Percentiles rank a stretch among this genome's conserved stretches.
These are phyloP conservation scores for Vulpes ferrilata DNA, from an alignment of 2,113 vertebrate genomes.

Conservation along the genomic window DNA sequence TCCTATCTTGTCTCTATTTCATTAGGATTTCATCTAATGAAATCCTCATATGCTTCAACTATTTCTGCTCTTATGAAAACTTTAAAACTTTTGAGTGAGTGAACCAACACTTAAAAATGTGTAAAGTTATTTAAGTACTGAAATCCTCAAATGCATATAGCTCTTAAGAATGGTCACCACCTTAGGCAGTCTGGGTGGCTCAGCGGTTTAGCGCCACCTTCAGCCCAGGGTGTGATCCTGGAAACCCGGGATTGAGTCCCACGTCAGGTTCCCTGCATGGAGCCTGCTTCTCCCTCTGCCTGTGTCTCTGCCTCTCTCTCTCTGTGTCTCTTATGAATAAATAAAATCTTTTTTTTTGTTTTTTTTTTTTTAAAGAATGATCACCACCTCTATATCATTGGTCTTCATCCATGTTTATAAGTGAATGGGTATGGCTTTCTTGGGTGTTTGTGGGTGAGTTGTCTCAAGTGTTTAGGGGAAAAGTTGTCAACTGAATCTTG, in stretches of 20 bases:
- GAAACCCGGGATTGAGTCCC: no score
- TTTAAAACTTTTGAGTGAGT: conserved; percentile 38
- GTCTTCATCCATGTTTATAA: background rate
- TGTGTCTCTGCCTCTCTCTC: no score
- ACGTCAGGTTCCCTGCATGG: no score
- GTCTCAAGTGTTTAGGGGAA: background rate
- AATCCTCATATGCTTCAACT: background rate
- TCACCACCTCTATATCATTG: background rate
- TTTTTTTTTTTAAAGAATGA: background rate
- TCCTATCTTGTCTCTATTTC: background rate
- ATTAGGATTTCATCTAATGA: background rate
- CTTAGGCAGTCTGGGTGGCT: no score
- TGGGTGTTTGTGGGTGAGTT: background rate
- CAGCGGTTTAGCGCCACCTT: no score
- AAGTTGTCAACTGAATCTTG: background rate
- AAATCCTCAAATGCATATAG: background rate
- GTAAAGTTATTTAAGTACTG: background rate
- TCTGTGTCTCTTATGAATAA: no score
- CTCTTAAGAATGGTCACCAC: background rate
- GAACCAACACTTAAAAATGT: background rate
- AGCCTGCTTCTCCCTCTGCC: no score
- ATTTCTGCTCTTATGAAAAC: background rate
- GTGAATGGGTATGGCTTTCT: background rate
- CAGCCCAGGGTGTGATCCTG: no score
- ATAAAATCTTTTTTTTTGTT: no score